phyloP scores from a whole-genome alignment of 1,140 invertebrate genomes.

The Callitettix versicolor region DNA sequence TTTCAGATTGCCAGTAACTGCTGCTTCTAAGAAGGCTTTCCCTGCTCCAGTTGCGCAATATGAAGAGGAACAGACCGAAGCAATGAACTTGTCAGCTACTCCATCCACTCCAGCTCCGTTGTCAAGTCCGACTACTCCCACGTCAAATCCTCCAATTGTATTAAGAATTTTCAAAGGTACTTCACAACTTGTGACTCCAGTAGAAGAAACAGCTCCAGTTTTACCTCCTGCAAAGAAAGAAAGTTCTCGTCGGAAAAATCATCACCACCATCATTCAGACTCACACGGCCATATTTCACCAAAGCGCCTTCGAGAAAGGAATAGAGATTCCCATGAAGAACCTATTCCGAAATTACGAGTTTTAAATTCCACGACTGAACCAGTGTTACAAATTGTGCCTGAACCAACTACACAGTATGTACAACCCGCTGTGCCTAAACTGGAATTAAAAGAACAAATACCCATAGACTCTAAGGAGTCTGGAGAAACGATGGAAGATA shows the following conservation, averaged over 20 bases:
- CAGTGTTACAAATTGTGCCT: background rate
- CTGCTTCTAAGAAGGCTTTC: constrained; percentile 17
- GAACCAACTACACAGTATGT: constrained; percentile 10
- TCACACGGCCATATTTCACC: constrained; percentile 7
- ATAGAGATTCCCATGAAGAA: background rate
- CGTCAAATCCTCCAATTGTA: constrained; percentile 52
- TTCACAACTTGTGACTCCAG: constrained; percentile 30
- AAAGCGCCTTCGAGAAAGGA: constrained; percentile 14
- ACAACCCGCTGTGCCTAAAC: constrained; percentile 7
- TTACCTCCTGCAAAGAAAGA: constrained; percentile 32
- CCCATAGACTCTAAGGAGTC: background rate
- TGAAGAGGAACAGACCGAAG: constrained; percentile 28
- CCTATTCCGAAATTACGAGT: background rate
- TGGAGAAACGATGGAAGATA: constrained; percentile 19
- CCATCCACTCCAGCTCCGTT: constrained; percentile 11
- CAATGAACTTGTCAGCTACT: constrained; percentile 29
- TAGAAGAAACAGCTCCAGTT: constrained; percentile 33
- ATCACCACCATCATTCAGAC: background rate
- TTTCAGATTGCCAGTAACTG: constrained; percentile 15
- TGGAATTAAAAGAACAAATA: constrained; percentile 17
- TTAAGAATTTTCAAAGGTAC: constrained; percentile 54
- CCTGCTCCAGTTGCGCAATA: constrained; percentile 13
- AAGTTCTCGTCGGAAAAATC: constrained; percentile 21
- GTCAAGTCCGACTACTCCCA: constrained; percentile 21
- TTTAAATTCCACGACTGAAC: background rate